Evolutionary conservation across 2,113 vertebrate genomes (phyloP).

Genomic region (Arenaria interpres): DNA sequence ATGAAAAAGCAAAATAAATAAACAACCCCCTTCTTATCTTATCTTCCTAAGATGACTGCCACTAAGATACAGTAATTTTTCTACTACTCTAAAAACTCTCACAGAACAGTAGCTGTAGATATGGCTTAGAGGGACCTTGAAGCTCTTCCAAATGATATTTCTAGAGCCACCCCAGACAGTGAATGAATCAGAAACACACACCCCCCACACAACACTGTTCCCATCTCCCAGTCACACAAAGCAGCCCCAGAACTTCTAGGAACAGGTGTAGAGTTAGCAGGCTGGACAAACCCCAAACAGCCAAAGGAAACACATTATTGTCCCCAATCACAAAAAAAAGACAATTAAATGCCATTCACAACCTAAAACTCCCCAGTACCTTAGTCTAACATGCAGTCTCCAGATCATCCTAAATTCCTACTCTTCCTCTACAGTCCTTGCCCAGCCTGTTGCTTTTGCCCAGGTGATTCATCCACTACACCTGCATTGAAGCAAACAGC

Average conservation of each 20-base stretch:
- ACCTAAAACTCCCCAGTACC: not conserved
- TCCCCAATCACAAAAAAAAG: fast-evolving
- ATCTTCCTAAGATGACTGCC: not conserved
- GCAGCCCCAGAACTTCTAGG: not conserved
- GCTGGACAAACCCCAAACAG: not conserved
- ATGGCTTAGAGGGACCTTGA: not conserved
- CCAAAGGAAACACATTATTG: not conserved
- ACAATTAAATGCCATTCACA: not conserved
- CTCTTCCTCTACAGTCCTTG: not conserved
- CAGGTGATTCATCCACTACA: not conserved
- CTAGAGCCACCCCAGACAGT: fast-evolving
- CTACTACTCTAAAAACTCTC: not conserved
- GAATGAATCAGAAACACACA: not conserved
- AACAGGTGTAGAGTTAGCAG: fast-evolving
- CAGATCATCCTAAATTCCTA: not conserved
- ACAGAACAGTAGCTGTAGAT: not conserved
- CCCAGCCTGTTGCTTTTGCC: not conserved
- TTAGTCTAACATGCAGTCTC: not conserved
- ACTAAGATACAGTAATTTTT: not conserved
- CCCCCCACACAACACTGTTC: not conserved
- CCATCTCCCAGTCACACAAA: not conserved
- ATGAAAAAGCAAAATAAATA: not conserved
- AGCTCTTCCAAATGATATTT: not conserved
- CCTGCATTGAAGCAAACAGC: not conserved
- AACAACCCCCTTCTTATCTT: not conserved